Conservation (phyloP, 1,140 invertebrate genomes). For the Leptoteleia sp. region DNA sequence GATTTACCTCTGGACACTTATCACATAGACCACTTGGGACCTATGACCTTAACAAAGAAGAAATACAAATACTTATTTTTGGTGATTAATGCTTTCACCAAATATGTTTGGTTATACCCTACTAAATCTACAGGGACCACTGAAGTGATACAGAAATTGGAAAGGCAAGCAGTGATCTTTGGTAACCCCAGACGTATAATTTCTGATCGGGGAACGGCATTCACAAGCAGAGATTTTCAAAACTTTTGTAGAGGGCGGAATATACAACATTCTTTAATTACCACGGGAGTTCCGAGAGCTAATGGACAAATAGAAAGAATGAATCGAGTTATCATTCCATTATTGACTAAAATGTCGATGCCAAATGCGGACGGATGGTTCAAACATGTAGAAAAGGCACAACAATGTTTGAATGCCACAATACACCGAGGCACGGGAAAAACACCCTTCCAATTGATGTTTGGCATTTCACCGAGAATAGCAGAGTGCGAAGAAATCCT, state of each 20-base stretch:
- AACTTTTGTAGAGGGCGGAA: not conserved
- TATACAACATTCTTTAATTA: not conserved
- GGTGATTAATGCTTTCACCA: not conserved
- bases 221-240: not conserved
- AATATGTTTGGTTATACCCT: not conserved
- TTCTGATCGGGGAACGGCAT: not conserved
- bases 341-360: not conserved
- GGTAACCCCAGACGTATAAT: not conserved
- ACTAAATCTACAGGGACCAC: not conserved
- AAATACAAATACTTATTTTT: not conserved
- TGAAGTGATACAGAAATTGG: not conserved
- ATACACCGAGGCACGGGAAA: not conserved
- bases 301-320: not conserved
- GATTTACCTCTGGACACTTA: not conserved
- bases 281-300: not conserved
- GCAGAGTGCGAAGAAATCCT: too few relatives aligned
- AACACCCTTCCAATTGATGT: not conserved
- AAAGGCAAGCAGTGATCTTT: not conserved
- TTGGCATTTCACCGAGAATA: not conserved
- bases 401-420: not conserved
- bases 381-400: not conserved
- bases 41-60: not conserved
- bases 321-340: not conserved
- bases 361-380: not conserved
- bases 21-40: not conserved